Conservation (phyloP, 2,797 vertebrate species). For the Melanotaenia parkinsoni region DNA sequence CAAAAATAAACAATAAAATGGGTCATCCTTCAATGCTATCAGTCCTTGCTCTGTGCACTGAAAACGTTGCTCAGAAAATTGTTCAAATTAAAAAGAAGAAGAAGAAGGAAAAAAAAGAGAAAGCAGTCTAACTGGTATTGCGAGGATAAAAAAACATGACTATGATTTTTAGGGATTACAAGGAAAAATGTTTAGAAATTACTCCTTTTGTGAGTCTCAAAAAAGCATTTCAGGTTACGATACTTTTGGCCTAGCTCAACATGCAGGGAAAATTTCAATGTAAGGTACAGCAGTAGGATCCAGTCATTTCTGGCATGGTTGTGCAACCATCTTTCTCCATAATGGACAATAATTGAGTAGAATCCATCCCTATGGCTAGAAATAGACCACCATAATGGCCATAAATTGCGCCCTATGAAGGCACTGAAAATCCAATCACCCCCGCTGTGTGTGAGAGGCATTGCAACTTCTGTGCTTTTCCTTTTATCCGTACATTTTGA, state of each 20-base stretch:
- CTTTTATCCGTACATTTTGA: slow-evolving; percentile 70
- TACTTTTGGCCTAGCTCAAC: slow-evolving; percentile 61
- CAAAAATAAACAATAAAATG: too few relatives aligned
- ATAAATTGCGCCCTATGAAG: slow-evolving; percentile 87
- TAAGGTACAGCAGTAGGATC: slow-evolving; percentile 76
- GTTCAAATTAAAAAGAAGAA: background rate
- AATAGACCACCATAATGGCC: slow-evolving; percentile 85
- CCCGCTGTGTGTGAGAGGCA: slow-evolving; percentile 78
- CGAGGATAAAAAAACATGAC: background rate
- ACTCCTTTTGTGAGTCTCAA: slow-evolving; percentile 9
- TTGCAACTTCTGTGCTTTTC: slow-evolving; percentile 67
- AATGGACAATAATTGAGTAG: slow-evolving; percentile 96
- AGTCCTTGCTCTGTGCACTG: too few relatives aligned
- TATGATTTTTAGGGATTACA: background rate
- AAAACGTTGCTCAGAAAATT: background rate
- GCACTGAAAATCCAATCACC: slow-evolving; percentile 70
- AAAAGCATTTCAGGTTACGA: slow-evolving; percentile 34
- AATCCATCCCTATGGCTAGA: slow-evolving; percentile 90
- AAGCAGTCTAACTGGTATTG: background rate
- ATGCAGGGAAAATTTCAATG: slow-evolving; percentile 78
- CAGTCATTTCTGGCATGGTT: slow-evolving; percentile 82
- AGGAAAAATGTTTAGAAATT: background rate
- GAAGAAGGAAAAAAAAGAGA: too few relatives aligned
- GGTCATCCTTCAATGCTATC: too few relatives aligned
- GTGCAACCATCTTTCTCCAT: slow-evolving; percentile 87